Evolutionary conservation across 2,888 invertebrate genomes (phyloP).

Genomic region (Amphimallon solstitiale): DNA sequence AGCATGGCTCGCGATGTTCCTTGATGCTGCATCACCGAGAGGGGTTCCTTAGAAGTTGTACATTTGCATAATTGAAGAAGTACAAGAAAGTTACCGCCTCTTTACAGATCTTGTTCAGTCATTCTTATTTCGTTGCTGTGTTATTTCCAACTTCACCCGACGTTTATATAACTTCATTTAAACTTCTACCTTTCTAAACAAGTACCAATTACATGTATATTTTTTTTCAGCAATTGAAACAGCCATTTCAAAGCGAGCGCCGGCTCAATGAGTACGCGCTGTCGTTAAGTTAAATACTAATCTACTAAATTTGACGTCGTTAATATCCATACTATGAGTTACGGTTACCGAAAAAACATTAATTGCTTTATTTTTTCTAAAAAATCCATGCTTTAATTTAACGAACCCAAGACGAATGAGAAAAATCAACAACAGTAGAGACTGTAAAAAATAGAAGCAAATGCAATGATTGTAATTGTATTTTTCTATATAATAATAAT

Average conservation of each 20-base stretch:
- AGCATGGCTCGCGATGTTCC: conserved; percentile 20
- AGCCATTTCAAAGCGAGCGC: too few species aligned
- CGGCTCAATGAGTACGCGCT: too few species aligned
- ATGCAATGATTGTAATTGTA: too few species aligned
- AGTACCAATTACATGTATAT: conserved; percentile 50
- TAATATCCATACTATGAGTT: too few species aligned
- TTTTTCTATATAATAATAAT: too few species aligned
- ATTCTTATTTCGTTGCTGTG: conserved; percentile 57
- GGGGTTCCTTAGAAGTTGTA: conserved; percentile 47
- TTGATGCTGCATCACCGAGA: conserved; percentile 40
- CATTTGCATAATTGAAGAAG: conserved; percentile 61
- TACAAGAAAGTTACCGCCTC: conserved; percentile 57
- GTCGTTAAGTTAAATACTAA: too few species aligned
- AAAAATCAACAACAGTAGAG: too few species aligned
- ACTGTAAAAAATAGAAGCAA: too few species aligned
- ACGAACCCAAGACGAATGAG: too few species aligned
- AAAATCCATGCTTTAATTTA: too few species aligned
- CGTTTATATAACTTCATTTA: conserved; percentile 58
- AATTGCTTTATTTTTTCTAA: background rate
- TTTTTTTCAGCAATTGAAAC: too few species aligned
- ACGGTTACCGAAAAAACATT: background rate
- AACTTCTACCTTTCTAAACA: conserved; percentile 54
- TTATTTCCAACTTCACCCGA: conserved; percentile 57
- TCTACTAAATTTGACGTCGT: too few species aligned
- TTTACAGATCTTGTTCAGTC: conserved; percentile 56